These are phyloP conservation scores for Zhuqinia jingwanae DNA, from an alignment of 2,888 invertebrate species.

Conservation along the genomic window DNA sequence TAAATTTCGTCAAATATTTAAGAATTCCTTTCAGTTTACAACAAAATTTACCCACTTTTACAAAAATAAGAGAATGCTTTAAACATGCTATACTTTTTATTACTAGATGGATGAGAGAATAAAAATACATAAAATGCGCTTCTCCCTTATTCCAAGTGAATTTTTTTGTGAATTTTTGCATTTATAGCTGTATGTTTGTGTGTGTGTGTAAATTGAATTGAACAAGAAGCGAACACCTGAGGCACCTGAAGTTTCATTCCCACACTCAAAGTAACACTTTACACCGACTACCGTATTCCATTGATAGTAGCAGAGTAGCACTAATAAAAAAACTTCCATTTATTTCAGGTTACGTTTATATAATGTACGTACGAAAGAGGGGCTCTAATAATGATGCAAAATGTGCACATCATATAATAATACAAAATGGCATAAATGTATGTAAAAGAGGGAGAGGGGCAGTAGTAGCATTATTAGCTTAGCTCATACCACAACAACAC, in stretches of 20 bases:
- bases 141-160: background rate
- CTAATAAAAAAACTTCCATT: background rate
- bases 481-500: no score
- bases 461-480: no score
- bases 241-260: constrained; percentile 21
- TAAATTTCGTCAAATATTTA: no score
- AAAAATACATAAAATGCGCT: background rate
- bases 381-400: background rate
- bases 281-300: constrained; percentile 48
- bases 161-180: background rate
- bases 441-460: background rate
- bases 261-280: constrained; percentile 44
- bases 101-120: background rate
- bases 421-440: background rate
- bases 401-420: background rate
- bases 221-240: background rate
- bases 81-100: background rate
- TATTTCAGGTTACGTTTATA: constrained; percentile 41
- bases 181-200: background rate
- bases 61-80: background rate
- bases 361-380: background rate
- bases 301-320: constrained; percentile 15
- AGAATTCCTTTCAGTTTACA: no score
- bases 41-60: no score
- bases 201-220: background rate